A percentile compares a stretch with the other conserved stretches of the same genome.
These are phyloP conservation scores for Esox niger DNA, from an alignment of 2,113 vertebrate species.

Conservation along the genomic window DNA sequence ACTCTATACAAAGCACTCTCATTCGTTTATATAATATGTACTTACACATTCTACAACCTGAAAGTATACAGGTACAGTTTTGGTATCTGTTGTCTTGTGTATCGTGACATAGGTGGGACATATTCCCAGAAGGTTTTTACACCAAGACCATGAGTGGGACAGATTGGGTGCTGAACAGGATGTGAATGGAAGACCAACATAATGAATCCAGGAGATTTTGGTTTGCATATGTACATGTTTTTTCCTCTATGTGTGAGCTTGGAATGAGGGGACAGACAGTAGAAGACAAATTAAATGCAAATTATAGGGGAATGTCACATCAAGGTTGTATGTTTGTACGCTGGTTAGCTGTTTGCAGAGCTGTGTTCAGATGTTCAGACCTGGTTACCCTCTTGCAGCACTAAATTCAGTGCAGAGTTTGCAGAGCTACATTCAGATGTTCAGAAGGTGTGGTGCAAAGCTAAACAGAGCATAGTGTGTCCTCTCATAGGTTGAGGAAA, in stretches of 20 bases:
- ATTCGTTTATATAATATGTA: neutral
- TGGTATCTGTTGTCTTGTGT: neutral
- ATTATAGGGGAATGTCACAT: constrained; percentile 38
- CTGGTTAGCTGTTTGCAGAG: neutral
- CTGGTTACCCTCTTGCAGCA: constrained; percentile 20
- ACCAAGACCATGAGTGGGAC: constrained; percentile 68
- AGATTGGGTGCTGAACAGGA: constrained; percentile 70
- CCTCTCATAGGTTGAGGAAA: constrained; percentile 46
- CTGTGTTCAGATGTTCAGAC: neutral
- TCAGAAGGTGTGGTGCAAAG: constrained; percentile 23
- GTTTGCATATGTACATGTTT: constrained; percentile 22
- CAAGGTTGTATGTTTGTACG: constrained; percentile 27
- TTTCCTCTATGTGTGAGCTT: neutral
- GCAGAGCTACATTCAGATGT: too few species aligned
- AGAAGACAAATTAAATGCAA: constrained; percentile 52
- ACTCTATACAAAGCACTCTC: neutral
- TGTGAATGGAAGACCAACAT: constrained; percentile 80
- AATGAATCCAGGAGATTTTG: constrained; percentile 69
- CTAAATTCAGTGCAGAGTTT: constrained; percentile 30
- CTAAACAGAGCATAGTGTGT: constrained; percentile 25
- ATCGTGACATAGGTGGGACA: neutral
- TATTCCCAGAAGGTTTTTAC: constrained; percentile 54
- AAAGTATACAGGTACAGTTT: too few species aligned
- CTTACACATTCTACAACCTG: too few species aligned
- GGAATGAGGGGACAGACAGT: constrained; percentile 31